Base-by-base conservation (phyloP, 2,888 invertebrate species). In the Ophioninae sp. region DNA sequence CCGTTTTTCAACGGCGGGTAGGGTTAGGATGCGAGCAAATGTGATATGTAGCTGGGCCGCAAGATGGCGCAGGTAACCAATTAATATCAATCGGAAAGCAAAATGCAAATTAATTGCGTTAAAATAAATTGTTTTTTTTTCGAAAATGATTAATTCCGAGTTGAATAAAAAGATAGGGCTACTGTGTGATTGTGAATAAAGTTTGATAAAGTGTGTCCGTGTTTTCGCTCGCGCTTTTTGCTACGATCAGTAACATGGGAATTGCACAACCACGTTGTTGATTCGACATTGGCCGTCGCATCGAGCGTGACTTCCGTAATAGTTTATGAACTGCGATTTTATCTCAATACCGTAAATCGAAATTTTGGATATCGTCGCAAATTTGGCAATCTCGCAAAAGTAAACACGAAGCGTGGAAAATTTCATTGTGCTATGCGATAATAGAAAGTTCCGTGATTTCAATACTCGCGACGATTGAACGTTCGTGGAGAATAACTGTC, bases 231-330 rank as follows among this genome's bases (percentile, higher is more conserved):
- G 39, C 20, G 41, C 23, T 56, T 39, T 67, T 76, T 59, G 17
- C 44, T 13, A 8, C 44, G 44, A 44, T 8, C 44, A 44, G 69
- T 61, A 80, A 78, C 39, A 63, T 76, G 41, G 74, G 64, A 81
- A 71, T 59, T 72, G 63, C 71, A 23, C 76, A 76, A 79, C 76
- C 79, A 76, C 79, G 37, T 79, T 65, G 65, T 72, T 72, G 63
- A 63, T 72, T 83, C 63, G 72, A 83, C 76, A 71, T 72, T 17
- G 7, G 37, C 56, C 76, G 73, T 6, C 13, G 65, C 63, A 75
- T 79, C 76, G 72, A 76, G 76, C 61, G 76, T 67, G 37, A 37
- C 39, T 41, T 68, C 23, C 37, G 56, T 20, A 73, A 59, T 17
- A n/a, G 63, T 69, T 69, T 77, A 67, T 17, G 17, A 51, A 51